Base-by-base conservation (phyloP, 2,888 invertebrate genomes). In the Phymatocera aterrima region DNA sequence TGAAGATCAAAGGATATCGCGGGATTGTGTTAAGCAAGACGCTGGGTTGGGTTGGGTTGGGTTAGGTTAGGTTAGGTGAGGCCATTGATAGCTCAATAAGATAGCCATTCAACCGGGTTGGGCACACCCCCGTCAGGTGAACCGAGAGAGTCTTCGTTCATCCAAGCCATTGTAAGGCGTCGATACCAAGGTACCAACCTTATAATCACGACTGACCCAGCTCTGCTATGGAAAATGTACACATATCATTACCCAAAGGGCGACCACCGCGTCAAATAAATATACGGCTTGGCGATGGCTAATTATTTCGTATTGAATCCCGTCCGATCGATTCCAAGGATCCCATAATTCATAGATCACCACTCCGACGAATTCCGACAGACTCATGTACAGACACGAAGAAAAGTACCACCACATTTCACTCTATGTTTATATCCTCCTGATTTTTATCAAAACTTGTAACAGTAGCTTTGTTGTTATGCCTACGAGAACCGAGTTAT, bases 1-100 rank as follows among this genome's bases (percentile, higher is more conserved):
- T 86, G 85, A 88, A 89, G 88, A 89, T 89, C 87, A 89, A 89
- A 89, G 88, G 85, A 85, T 83, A 81, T 82, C 81, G 81, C 70
- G 74, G 68, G 74, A 78, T 80, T 65, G 77, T 80, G 81, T 74
- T 77, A 78, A 78, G 75, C 77, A 57, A 77, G 68, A 77, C 78
- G 74, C 77, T 72, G 75, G 78, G 78, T 79, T 80, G 64, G 72
- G 65, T 79, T 70, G 60, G 79, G 74, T 60, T 70, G 40, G 68
- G 51, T 65, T 81, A 84, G 79, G 83, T 83, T 74, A 48, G 68
- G 51, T 65, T 81, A 84, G 79, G 83, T 83, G 70, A 48, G 78
- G 60, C 64, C 85, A 87, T 87, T 88, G 88, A 88, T 88, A 88
- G 88, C 87, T 88, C 88, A 88, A 88, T 88, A 81, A 75, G 77